These are phyloP conservation scores for Phalanger gymnotis DNA, from an alignment of 2,797 vertebrate species.

Conservation along the genomic window DNA sequence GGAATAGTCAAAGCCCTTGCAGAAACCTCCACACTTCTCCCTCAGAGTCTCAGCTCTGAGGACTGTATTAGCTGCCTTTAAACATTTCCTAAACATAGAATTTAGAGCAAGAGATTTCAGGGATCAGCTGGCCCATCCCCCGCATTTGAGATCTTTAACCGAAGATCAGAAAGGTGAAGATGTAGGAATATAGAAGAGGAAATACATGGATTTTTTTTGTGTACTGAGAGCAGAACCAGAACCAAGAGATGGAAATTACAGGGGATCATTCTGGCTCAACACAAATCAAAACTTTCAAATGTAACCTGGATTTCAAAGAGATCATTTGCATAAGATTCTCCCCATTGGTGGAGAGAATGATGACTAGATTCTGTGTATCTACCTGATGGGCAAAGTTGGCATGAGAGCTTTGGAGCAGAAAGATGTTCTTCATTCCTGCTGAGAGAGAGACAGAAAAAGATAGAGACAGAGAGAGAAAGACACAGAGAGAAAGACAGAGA, in stretches of 20 bases:
- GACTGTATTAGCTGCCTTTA: not conserved
- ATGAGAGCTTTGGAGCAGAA: not conserved
- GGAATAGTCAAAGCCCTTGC: not conserved
- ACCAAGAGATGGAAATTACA: not conserved
- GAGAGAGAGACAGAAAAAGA: not conserved
- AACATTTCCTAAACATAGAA: not conserved
- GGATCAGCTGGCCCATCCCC: not conserved
- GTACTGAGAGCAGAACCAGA: not conserved
- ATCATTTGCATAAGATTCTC: not conserved
- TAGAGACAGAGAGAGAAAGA: not conserved
- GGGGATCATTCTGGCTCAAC: not conserved
- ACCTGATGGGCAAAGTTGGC: not conserved
- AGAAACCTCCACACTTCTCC: not conserved
- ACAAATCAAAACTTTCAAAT: not conserved
- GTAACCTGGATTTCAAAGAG: not conserved
- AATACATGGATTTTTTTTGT: not conserved
- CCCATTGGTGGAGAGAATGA: not conserved
- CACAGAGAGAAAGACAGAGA: too few relatives aligned
- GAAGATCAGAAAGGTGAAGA: not conserved
- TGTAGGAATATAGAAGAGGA: not conserved
- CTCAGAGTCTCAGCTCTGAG: not conserved
- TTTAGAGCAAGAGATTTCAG: not conserved
- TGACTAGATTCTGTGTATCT: not conserved
- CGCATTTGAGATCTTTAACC: not conserved
- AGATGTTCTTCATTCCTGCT: not conserved